phyloP scores from a whole-genome alignment of 2,797 vertebrate species.

The Percopsis omiscomaycus region DNA sequence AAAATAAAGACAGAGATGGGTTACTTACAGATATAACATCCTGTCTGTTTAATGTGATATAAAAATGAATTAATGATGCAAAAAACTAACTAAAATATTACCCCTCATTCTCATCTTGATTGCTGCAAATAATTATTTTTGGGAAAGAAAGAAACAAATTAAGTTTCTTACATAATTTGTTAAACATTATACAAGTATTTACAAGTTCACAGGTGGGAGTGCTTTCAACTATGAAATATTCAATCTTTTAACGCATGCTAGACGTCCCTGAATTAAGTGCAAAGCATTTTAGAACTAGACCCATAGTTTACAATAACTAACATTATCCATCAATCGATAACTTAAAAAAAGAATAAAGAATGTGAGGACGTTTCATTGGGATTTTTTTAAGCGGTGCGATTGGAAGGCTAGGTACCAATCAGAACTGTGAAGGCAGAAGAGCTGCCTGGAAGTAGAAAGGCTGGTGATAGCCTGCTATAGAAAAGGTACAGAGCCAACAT shows the following conservation, averaged over 20 bases:
- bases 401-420: slow-evolving; percentile 37
- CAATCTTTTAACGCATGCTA: background rate
- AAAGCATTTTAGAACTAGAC: too few relatives aligned
- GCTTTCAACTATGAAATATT: background rate
- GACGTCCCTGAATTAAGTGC: too few relatives aligned
- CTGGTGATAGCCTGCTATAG: too few relatives aligned
- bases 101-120: background rate
- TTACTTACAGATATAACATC: background rate
- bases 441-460: slow-evolving; percentile 39
- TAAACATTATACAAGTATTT: background rate
- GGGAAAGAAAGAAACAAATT: too few relatives aligned
- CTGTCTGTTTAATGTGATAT: background rate
- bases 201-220: background rate
- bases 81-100: background rate
- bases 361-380: slow-evolving; percentile 15
- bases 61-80: background rate
- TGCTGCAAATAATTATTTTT: background rate
- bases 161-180: background rate
- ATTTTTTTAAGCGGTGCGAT: slow-evolving; percentile 22
- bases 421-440: slow-evolving; percentile 22
- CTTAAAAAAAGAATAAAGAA: background rate
- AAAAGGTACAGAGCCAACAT: too few relatives aligned
- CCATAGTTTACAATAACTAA: background rate
- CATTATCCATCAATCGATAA: background rate
- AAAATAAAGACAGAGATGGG: slow-evolving; percentile 3